Percentiles rank a stretch among this genome's conserved stretches.
phyloP scores from a whole-genome alignment of 2,113 vertebrate genomes.

The Leptodactylus fuscus region DNA sequence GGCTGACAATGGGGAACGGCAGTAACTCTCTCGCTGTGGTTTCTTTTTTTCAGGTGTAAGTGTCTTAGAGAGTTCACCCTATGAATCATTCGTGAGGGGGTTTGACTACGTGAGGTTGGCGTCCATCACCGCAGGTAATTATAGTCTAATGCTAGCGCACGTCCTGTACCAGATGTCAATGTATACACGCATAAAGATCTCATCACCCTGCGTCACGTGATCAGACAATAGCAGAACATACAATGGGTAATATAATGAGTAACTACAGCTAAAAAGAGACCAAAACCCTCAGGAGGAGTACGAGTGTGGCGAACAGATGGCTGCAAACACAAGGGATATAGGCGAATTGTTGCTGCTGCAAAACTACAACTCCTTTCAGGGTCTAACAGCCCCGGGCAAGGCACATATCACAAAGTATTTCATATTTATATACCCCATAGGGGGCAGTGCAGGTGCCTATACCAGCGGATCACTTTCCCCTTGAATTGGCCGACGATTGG shows the following conservation, averaged over 20 bases:
- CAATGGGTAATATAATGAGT: not conserved
- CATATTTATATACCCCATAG: no score
- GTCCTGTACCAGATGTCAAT: not conserved
- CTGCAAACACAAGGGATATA: not conserved
- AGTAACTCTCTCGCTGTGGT: not conserved
- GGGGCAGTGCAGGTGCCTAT: no score
- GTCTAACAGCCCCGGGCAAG: no score
- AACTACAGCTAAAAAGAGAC: not conserved
- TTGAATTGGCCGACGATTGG: no score
- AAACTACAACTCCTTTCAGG: not conserved
- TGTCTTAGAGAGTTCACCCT: constrained; percentile 87
- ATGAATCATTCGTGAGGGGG: constrained; percentile 83
- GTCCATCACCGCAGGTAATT: constrained; percentile 87
- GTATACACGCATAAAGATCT: not conserved
- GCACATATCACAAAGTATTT: no score
- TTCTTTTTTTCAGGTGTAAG: constrained; percentile 76
- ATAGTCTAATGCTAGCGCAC: not conserved
- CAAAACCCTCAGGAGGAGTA: not conserved
- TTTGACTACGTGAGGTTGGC: constrained; percentile 89
- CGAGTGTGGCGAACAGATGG: not conserved
- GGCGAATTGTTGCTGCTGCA: not conserved
- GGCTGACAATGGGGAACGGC: not conserved
- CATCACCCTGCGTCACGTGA: not conserved
- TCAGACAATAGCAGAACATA: not conserved
- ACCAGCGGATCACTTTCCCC: no score